Conservation (phyloP, 2,113 vertebrate genomes). For the Terrapene triunguis region DNA sequence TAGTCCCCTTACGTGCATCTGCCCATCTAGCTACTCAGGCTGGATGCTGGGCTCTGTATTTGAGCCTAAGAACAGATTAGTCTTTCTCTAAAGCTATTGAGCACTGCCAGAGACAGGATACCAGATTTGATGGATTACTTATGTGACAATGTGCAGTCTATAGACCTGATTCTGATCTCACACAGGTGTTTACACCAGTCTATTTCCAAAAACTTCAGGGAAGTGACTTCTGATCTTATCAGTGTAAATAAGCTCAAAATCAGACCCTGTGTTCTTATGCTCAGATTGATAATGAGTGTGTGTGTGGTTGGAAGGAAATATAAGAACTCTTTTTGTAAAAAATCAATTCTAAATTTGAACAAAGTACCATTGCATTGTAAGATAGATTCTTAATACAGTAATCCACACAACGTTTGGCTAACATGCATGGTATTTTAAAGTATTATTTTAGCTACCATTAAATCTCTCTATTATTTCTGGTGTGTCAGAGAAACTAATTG, state of each 20-base stretch:
- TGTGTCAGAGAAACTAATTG: not conserved
- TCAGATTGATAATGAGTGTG: not conserved
- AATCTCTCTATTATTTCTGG: not conserved
- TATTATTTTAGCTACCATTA: not conserved
- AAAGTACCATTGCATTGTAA: not conserved
- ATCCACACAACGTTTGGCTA: not conserved
- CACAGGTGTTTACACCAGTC: not conserved
- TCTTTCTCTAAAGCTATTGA: not conserved
- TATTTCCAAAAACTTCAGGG: not conserved
- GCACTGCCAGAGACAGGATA: not conserved
- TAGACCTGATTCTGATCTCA: not conserved
- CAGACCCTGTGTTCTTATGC: not conserved
- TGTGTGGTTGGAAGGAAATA: not conserved
- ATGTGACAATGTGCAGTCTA: not conserved
- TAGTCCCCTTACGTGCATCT: rapidly evolving
- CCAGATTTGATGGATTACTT: not conserved
- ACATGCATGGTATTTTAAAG: not conserved
- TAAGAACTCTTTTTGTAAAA: not conserved
- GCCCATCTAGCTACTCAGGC: not conserved
- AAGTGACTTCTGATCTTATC: rapidly evolving
- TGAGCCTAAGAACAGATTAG: not conserved
- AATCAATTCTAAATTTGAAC: not conserved
- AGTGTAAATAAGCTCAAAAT: not conserved
- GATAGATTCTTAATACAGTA: not conserved
- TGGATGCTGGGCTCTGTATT: not conserved